phyloP scores from a whole-genome alignment of 2,888 invertebrate genomes.

The Eulithis testata region DNA sequence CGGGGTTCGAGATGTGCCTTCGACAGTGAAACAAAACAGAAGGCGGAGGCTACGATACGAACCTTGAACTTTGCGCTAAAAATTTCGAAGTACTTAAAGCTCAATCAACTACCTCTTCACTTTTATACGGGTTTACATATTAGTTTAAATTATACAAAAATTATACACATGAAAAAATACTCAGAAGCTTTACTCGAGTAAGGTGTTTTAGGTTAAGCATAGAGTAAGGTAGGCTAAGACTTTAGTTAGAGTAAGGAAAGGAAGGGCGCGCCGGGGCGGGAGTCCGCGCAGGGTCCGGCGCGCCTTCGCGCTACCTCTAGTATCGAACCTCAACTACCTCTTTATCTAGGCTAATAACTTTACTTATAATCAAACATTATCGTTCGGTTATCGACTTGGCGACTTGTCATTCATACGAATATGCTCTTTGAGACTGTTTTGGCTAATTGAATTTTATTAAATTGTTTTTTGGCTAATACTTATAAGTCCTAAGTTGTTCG shows the following conservation, averaged over 20 bases:
- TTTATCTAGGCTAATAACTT: conserved; percentile 78
- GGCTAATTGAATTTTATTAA: conserved; percentile 80
- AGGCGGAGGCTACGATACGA: conserved; percentile 57
- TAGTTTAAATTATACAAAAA: conserved; percentile 82
- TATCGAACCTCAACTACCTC: conserved; percentile 82
- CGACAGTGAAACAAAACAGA: conserved; percentile 39
- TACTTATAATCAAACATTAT: conserved; percentile 57
- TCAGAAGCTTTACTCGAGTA: conserved; percentile 84
- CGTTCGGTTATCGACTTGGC: conserved; percentile 76
- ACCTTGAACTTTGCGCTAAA: conserved; percentile 75
- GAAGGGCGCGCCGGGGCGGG: conserved; percentile 71
- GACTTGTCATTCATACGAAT: conserved; percentile 68
- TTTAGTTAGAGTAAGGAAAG: conserved; percentile 37
- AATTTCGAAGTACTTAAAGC: conserved; percentile 82
- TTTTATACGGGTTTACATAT: conserved; percentile 85
- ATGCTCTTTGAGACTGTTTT: conserved; percentile 75
- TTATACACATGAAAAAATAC: conserved; percentile 82
- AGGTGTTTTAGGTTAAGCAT: conserved; percentile 74
- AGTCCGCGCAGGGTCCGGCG: conserved; percentile 79
- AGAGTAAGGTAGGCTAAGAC: conserved; percentile 56
- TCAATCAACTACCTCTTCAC: conserved; percentile 84
- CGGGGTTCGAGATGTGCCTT: conserved; percentile 53
- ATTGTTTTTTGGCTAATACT: conserved; percentile 66
- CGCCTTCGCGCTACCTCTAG: conserved; percentile 65
- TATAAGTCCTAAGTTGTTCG: conserved; percentile 66